Base-by-base conservation (phyloP, 2,797 vertebrate species). In the Menidia menidia region DNA sequence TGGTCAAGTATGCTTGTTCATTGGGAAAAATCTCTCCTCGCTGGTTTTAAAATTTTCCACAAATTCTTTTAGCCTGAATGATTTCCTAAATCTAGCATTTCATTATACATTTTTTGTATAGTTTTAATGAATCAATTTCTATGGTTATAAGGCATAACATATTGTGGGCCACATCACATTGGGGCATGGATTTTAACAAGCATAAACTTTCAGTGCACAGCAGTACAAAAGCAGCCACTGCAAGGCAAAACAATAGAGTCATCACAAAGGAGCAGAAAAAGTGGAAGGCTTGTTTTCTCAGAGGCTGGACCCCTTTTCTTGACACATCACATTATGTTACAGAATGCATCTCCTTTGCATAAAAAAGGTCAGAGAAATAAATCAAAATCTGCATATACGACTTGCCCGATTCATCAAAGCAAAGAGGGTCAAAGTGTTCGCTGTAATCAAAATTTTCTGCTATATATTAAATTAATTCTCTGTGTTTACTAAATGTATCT, bases 361-460 rank as follows among this genome's bases (percentile, higher is more conserved):
- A 92, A 88, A 87, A 94, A 95, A 95, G 94, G 94, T 95, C 93
- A 92, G 88, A 84, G 71, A 93, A 91, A 94, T 94, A 94, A 93
- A 94, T 95, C 94, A 93, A 90, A 86, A 89, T 90, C 88, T 57
- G 61, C 86, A 85, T 87, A 80, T 42, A 43, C 81, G 90, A 93
- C 89, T 92, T 19, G 47, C 69, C 71, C 85, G 89, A 94, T 94
- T 94, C 92, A 95, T 95, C 93, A 94, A 86, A 4, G 81, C 79
- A 73, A 85, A 75, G 82, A 74, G 86, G 85, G 88, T 88, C 87
- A 91, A 85, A 87, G 89, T 82, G 85, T 84, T 62, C 76, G 84
- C 82, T 71, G 87, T 86, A 92, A 93, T 94, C 92, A 93, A 89
- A 92, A 79, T 74, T 62, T 56, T 48, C 72, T 73, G 78, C 69